Percentiles rank a stretch among this genome's conserved stretches.
phyloP scores from a whole-genome alignment of 2,113 vertebrate genomes.

The Eurystomus gularis region DNA sequence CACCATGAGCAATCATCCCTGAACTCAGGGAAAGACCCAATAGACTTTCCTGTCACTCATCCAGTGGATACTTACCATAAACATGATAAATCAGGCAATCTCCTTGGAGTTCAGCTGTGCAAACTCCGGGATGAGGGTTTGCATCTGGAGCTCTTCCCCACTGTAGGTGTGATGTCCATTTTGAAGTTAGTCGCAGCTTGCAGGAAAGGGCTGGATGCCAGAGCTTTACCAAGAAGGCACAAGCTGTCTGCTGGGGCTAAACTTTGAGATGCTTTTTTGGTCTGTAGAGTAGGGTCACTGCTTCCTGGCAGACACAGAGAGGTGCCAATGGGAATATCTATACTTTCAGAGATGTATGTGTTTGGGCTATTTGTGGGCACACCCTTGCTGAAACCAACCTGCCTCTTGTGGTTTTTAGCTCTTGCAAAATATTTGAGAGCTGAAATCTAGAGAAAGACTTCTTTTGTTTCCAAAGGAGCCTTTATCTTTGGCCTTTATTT shows the following conservation, averaged over 20 bases:
- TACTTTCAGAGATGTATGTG: not conserved
- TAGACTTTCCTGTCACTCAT: not conserved
- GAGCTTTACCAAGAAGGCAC: not conserved
- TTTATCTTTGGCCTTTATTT: not conserved
- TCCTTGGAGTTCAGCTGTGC: not conserved
- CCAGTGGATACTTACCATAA: not conserved
- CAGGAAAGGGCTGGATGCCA: not conserved
- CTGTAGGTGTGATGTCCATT: not conserved
- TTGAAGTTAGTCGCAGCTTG: not conserved
- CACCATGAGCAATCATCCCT: not conserved
- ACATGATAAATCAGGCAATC: not conserved
- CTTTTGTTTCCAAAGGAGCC: not conserved
- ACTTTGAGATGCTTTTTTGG: not conserved
- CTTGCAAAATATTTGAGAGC: not conserved
- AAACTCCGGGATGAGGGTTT: not conserved
- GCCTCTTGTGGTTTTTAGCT: not conserved
- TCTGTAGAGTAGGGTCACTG: not conserved
- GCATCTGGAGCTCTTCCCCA: not conserved
- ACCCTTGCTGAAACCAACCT: not conserved
- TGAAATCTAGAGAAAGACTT: not conserved
- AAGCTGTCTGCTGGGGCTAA: not conserved
- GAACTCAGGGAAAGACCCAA: not conserved
- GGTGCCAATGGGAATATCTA: not conserved
- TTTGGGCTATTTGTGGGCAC: not conserved
- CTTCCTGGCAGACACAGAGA: not conserved